Conservation (phyloP, 2,888 invertebrate species). For the Barypeithes pellucidus region DNA sequence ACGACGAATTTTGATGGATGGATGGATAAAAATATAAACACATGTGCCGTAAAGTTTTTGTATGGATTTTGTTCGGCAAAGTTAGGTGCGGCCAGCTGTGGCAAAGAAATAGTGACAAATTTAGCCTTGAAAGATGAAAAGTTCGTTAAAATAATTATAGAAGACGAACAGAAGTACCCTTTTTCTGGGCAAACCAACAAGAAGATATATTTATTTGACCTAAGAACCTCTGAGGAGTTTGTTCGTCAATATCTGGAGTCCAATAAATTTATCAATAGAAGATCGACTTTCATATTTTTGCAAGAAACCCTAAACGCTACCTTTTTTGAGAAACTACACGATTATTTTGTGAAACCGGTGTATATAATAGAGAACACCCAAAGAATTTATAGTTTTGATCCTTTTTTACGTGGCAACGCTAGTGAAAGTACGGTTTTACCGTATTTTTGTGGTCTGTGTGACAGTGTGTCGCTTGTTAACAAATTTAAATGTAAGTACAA, state of each 20-base stretch:
- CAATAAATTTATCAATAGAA: neutral
- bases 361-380: neutral
- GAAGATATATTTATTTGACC: constrained; percentile 12
- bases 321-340: neutral
- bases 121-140: neutral
- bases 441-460: neutral
- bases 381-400: neutral
- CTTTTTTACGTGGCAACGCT: neutral
- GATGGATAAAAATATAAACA: neutral
- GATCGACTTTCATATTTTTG: neutral
- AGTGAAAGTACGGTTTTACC: neutral
- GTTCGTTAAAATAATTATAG: neutral
- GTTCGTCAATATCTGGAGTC: neutral
- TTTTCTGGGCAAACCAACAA: neutral
- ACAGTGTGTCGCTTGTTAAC: neutral
- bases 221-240: neutral
- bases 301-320: neutral
- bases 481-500: neutral
- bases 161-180: neutral
- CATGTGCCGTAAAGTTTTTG: neutral
- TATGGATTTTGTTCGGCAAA: neutral
- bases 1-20: neutral
- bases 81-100: neutral
- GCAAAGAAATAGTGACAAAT: neutral
- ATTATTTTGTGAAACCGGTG: neutral